Percentiles rank a stretch among this genome's conserved stretches.
These are phyloP conservation scores for Xanthia togata DNA, from an alignment of 2,888 invertebrate species.

Conservation along the genomic window DNA sequence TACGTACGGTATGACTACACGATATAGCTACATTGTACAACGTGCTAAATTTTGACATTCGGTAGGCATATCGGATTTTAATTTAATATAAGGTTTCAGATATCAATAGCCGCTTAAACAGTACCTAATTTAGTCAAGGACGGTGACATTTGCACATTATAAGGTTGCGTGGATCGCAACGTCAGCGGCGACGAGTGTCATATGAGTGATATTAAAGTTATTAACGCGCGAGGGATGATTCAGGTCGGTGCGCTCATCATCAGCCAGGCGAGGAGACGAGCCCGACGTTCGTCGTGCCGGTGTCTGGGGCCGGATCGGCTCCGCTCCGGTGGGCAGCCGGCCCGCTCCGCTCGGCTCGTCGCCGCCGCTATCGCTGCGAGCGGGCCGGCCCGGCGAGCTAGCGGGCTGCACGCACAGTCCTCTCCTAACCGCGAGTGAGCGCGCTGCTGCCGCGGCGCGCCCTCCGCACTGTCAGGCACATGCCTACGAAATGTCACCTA, in stretches of 20 bases:
- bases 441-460: conserved; percentile 88
- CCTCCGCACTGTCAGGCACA: conserved; percentile 81
- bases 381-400: conserved; percentile 67
- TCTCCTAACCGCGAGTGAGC: conserved; percentile 88
- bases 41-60: conserved; percentile 1
- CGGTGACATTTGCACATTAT: conserved; percentile 64
- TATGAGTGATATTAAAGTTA: conserved; percentile 66
- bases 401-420: conserved; percentile 84
- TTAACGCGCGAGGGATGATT: conserved; percentile 82
- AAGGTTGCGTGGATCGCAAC: conserved; percentile 54
- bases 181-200: conserved; percentile 37
- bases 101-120: conserved; percentile 41
- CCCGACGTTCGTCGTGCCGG: conserved; percentile 39
- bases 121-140: conserved; percentile 63
- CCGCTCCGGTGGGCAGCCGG: conserved; percentile 65
- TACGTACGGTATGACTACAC: background rate
- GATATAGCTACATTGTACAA: conserved; percentile 5
- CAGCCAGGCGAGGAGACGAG: conserved; percentile 72
- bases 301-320: conserved; percentile 56
- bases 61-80: conserved; percentile 35
- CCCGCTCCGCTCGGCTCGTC: conserved; percentile 44
- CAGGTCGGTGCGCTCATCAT: conserved; percentile 84
- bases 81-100: conserved; percentile 51
- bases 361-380: conserved; percentile 69
- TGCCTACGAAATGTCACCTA: conserved; percentile 86